Evolutionary conservation across 2,113 vertebrate species (phyloP), one percentile per base, ranked within the genome.

Genomic region (Perca flavescens): DNA sequence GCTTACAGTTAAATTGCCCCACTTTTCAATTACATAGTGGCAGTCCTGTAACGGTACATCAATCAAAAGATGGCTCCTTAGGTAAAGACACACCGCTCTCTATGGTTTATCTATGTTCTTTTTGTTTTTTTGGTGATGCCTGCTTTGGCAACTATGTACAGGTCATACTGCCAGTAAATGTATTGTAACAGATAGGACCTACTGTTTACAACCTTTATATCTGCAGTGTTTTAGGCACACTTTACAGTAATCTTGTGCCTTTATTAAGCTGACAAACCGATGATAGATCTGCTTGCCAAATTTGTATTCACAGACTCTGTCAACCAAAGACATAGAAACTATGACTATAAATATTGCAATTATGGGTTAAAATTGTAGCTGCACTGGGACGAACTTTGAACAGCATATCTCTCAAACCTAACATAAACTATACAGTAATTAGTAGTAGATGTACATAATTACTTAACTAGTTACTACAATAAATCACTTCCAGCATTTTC

Each of bases 61-160:
- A 69, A 64, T 79, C 31, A 67, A 53, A 65, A 50, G 52, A 40
- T 54, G 19, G 17, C 57, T 79, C 68, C 71, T 57, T 0, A 1
- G 36, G 52, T 54, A 80, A 70, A 73, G 46, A 53, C 1, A 17
- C 17, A 17, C 17, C 2, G 6, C 31, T 79, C 31, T 68, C n/a
- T 19, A 17, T 66, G 54, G 22, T 49, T 25, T 13, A n/a, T 74
- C 34, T 65, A 3, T 60, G n/a, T 31, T 71, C 36, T 60, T 28
- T n/a, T n/a, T n/a, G n/a, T 7, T 50, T 71, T 12, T 47, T 36
- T 66, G 16, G 47, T 54, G 56, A 17, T 21, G 31, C 16, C 19
- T 67, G 36, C 60, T 76, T 80, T 72, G 78, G 62, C 78, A 66
- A 25, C 60, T 50, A 2, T 62, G 8, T 17, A 25, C 28, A 77